Evolutionary conservation across 1,140 invertebrate genomes (phyloP).

Genomic region (Trinorchestia longiramus): DNA sequence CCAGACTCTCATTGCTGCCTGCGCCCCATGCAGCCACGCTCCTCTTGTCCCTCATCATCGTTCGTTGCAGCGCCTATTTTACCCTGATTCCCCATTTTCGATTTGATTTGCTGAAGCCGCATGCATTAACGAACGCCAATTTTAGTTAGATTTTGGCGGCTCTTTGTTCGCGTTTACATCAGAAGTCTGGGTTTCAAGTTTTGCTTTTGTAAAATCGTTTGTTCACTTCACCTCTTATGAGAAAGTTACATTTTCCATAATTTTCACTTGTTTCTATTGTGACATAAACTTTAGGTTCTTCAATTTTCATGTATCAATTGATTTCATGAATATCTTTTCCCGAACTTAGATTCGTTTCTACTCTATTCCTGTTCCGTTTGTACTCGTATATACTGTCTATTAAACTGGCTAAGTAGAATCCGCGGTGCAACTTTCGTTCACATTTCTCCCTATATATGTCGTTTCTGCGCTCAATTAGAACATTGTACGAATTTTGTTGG

Average conservation of each 20-base stretch:
- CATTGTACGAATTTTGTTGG: background rate
- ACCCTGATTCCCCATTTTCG: background rate
- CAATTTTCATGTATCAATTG: no score
- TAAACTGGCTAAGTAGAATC: background rate
- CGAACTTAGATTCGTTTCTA: no score
- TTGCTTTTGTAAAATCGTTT: background rate
- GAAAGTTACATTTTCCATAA: no score
- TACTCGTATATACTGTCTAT: background rate
- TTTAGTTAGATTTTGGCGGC: background rate
- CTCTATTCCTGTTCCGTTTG: background rate
- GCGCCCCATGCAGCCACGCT: constrained; percentile 11
- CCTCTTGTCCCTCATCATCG: constrained; percentile 37
- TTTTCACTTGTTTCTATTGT: no score
- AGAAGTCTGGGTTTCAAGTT: background rate
- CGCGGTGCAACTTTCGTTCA: background rate
- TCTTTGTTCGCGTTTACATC: background rate
- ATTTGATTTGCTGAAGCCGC: background rate
- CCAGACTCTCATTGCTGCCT: constrained; percentile 28
- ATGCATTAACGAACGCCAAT: background rate
- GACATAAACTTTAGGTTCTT: no score
- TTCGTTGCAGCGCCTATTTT: background rate
- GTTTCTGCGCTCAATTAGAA: background rate
- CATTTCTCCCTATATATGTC: background rate
- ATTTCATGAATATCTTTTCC: no score
- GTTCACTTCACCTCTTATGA: background rate